A percentile compares a stretch with the other conserved stretches of the same genome.
Conservation (phyloP, 23 tunicate genomes). For the Styela clava region DNA sequence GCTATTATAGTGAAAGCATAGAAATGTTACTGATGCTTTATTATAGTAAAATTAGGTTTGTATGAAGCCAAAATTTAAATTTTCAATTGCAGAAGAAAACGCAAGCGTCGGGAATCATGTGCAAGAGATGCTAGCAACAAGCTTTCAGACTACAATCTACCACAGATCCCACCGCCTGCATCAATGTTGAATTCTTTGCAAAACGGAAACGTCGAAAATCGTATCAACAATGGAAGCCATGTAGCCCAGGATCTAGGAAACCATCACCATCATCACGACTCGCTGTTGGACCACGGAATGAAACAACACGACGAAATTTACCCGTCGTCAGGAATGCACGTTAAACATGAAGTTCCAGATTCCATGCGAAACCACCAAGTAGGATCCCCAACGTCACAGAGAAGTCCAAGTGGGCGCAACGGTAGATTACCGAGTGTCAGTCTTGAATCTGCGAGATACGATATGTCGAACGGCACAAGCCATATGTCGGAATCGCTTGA, state of each 20-base stretch:
- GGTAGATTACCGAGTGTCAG: slow-evolving; percentile 2
- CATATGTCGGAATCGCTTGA: slow-evolving; percentile 16
- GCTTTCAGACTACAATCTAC: slow-evolving; percentile 74
- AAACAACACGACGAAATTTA: slow-evolving; percentile 33
- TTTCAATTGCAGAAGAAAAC: slow-evolving; percentile 75
- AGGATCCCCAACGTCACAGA: slow-evolving; percentile 31
- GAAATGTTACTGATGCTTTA: no score
- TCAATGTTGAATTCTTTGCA: slow-evolving; percentile 41
- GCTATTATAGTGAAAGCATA: no score
- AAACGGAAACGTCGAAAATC: slow-evolving; percentile 14
- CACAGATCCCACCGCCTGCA: slow-evolving; percentile 86
- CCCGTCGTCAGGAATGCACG: slow-evolving; percentile 48
- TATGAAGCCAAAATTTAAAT: no score
- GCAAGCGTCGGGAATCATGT: slow-evolving; percentile 69
- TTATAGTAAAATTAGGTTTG: no score
- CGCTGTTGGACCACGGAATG: slow-evolving; percentile 40
- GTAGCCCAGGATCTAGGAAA: not conserved
- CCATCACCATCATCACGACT: slow-evolving; percentile 24
- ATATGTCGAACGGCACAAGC: not conserved
- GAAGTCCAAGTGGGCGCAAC: slow-evolving; percentile 43
- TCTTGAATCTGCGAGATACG: not conserved
- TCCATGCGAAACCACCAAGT: slow-evolving; percentile 13
- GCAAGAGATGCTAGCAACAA: slow-evolving; percentile 51
- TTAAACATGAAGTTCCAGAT: slow-evolving; percentile 70
- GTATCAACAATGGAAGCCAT: not conserved